A percentile compares a stretch with the other conserved stretches of the same genome.
phyloP scores from a whole-genome alignment of 2,797 vertebrate species.

The Buceros bicornis region DNA sequence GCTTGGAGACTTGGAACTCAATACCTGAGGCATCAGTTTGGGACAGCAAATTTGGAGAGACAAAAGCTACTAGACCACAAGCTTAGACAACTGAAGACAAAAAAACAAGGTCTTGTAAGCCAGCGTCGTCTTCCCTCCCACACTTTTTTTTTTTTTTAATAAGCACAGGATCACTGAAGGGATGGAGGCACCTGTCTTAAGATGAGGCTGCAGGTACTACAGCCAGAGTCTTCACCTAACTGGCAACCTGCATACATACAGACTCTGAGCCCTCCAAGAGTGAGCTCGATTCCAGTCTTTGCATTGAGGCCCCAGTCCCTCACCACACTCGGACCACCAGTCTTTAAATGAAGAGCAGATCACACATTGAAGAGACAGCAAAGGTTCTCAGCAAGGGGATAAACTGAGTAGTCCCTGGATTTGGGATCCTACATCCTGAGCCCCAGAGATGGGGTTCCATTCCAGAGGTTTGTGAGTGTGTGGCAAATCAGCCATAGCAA shows the following conservation, averaged over 20 bases:
- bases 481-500: background rate
- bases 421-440: background rate
- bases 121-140: fast-evolving
- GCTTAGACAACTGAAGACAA: background rate
- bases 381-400: background rate
- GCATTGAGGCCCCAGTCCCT: background rate
- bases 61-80: background rate
- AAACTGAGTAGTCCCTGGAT: background rate
- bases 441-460: background rate
- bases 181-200: background rate
- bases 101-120: background rate
- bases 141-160: background rate
- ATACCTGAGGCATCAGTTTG: background rate
- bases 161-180: background rate
- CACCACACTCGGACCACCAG: background rate
- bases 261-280: background rate
- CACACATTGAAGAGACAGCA: background rate
- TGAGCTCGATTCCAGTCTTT: background rate
- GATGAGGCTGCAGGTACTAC: background rate
- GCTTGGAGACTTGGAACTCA: background rate
- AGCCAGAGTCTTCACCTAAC: background rate
- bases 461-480: background rate
- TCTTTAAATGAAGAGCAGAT: background rate
- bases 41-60: background rate
- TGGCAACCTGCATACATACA: background rate